phyloP scores from a whole-genome alignment of 2,888 invertebrate genomes.

The Elgonia sp. region DNA sequence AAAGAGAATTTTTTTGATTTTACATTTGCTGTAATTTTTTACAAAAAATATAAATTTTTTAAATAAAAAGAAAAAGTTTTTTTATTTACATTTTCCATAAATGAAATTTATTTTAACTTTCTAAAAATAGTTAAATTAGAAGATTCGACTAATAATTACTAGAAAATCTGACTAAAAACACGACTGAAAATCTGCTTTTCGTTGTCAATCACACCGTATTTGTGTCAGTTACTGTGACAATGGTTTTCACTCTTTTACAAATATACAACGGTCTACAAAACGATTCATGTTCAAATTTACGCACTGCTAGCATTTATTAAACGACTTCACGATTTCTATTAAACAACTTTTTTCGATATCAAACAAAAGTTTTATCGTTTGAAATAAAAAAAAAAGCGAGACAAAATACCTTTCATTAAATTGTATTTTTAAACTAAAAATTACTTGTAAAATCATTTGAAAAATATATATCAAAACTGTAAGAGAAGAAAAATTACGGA shows the following conservation, averaged over 20 bases:
- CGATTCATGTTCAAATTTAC: slow-evolving; percentile 4
- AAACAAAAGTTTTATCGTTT: background rate
- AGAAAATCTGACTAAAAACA: background rate
- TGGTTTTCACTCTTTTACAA: slow-evolving; percentile 28
- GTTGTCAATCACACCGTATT: slow-evolving; percentile 24
- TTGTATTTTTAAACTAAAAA: background rate
- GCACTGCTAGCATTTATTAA: slow-evolving; percentile 19
- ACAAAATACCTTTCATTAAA: too few species aligned
- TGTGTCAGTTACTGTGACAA: slow-evolving; percentile 26
- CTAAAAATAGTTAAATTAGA: background rate
- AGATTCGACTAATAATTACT: background rate
- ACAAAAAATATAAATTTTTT: too few species aligned
- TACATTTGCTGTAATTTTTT: too few species aligned
- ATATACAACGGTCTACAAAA: slow-evolving; percentile 2
- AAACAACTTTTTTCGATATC: background rate
- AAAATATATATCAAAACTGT: slow-evolving; percentile 16
- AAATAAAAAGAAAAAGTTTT: too few species aligned
- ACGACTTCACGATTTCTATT: background rate
- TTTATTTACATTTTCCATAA: too few species aligned
- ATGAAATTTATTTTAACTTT: background rate
- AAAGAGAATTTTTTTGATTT: too few species aligned
- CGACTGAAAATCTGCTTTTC: slow-evolving; percentile 2
- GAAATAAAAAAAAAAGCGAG: background rate
- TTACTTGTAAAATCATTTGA: background rate
- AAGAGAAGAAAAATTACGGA: slow-evolving; percentile 55